Conservation (phyloP, 2,888 invertebrate genomes). For the Orchesella flavescens region DNA sequence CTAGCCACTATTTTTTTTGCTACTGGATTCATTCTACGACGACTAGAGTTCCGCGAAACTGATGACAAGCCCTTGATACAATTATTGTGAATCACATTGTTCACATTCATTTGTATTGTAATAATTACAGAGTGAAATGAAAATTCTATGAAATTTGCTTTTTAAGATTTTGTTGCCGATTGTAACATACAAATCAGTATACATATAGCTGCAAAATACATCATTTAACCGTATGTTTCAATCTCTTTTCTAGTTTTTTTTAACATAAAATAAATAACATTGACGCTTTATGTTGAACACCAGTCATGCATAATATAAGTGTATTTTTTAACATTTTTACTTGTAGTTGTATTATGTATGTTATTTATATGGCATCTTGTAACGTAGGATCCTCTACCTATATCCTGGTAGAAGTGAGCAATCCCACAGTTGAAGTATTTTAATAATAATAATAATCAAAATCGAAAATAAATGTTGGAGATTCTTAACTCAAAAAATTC, state of each 20-base stretch:
- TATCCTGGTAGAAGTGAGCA: conserved; percentile 56
- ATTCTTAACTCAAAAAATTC: conserved; percentile 26
- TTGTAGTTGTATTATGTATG: conserved; percentile 4
- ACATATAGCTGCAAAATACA: conserved; percentile 19
- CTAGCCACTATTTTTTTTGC: conserved; percentile 16
- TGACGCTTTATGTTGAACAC: conserved; percentile 51
- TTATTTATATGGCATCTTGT: conserved; percentile 47
- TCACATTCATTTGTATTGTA: conserved; percentile 4
- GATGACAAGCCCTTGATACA: conserved; percentile 45
- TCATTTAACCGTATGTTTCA: conserved; percentile 27
- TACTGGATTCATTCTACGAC: conserved; percentile 17
- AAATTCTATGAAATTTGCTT: neutral
- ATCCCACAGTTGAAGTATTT: conserved; percentile 38
- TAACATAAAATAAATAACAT: conserved; percentile 52
- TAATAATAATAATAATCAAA: conserved; percentile 15
- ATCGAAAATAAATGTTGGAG: conserved; percentile 25
- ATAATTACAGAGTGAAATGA: conserved; percentile 10
- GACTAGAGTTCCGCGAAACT: conserved; percentile 56
- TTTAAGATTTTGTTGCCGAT: neutral
- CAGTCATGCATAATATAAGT: conserved; percentile 57
- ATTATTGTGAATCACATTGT: neutral
- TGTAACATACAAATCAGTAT: neutral
- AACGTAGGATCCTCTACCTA: conserved; percentile 57
- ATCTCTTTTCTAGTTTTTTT: conserved; percentile 39
- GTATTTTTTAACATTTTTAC: neutral